A percentile compares a stretch with the other conserved stretches of the same genome.
phyloP scores from a whole-genome alignment of 2,888 invertebrate genomes.

The Leptura quadrifasciata region DNA sequence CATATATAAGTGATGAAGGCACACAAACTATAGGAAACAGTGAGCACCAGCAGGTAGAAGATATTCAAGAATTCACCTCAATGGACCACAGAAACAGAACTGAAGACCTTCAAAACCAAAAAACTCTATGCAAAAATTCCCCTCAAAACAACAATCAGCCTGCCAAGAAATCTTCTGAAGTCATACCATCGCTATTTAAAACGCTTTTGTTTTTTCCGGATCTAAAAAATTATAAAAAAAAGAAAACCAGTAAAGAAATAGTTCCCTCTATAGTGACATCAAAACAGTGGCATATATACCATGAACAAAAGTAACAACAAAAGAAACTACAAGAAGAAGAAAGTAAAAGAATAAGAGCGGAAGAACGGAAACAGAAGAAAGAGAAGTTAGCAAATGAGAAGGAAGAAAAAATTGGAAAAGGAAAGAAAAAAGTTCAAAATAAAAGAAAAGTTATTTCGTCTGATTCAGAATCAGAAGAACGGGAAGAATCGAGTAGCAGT shows the following conservation, averaged over 20 bases:
- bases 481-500: conserved; percentile 3
- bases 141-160: no score
- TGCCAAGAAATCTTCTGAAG: neutral
- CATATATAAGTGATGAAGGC: neutral
- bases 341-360: no score
- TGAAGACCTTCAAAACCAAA: neutral
- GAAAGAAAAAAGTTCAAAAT: neutral
- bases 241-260: conserved; percentile 4
- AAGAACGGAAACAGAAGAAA: no score
- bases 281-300: conserved; percentile 32
- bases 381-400: no score
- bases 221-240: neutral
- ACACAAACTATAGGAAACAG: neutral
- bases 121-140: neutral
- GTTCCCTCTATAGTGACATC: conserved; percentile 28
- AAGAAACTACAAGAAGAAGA: conserved; percentile 16
- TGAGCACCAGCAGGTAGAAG: neutral
- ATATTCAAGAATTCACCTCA: neutral
- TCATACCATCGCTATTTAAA: conserved; percentile 16
- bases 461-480: conserved; percentile 20
- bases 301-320: conserved; percentile 30
- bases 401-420: no score
- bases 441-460: conserved; percentile 1
- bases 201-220: neutral
- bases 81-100: neutral